Percentiles rank a stretch among this genome's conserved stretches.
Conservation (phyloP, 1,140 invertebrate species). For the Sinonovacula constricta region DNA sequence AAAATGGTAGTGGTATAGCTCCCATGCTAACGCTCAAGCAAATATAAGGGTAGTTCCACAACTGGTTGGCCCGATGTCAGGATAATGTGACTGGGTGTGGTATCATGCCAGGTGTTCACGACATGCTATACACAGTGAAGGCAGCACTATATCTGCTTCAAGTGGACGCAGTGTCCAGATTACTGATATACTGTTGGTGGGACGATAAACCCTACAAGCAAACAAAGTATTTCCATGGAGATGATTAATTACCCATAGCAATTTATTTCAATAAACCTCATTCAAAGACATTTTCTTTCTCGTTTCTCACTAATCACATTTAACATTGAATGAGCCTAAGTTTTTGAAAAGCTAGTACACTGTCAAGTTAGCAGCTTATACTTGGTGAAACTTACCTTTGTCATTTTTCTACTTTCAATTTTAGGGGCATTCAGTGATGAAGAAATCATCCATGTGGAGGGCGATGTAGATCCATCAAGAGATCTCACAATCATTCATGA, state of each 20-base stretch:
- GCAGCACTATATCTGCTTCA: neutral
- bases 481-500: constrained; percentile 98
- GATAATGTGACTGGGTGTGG: constrained; percentile 1
- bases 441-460: constrained; percentile 98
- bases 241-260: too few relatives aligned
- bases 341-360: too few relatives aligned
- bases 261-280: too few relatives aligned
- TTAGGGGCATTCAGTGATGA: constrained; percentile 98
- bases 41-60: neutral
- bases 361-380: too few relatives aligned
- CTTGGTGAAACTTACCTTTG: too few relatives aligned
- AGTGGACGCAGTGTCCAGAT: neutral
- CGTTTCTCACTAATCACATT: too few relatives aligned
- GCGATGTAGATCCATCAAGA: constrained; percentile 97
- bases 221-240: too few relatives aligned
- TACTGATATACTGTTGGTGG: neutral
- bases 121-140: neutral
- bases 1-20: neutral
- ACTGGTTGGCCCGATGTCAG: neutral
- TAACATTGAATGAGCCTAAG: too few relatives aligned
- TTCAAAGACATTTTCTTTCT: too few relatives aligned
- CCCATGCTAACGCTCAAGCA: neutral
- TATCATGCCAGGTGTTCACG: neutral
- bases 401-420: constrained; percentile 55
- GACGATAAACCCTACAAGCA: too few relatives aligned